phyloP scores from a whole-genome alignment of 2,113 vertebrate genomes.

The Ophthalmolycus amberensis region DNA sequence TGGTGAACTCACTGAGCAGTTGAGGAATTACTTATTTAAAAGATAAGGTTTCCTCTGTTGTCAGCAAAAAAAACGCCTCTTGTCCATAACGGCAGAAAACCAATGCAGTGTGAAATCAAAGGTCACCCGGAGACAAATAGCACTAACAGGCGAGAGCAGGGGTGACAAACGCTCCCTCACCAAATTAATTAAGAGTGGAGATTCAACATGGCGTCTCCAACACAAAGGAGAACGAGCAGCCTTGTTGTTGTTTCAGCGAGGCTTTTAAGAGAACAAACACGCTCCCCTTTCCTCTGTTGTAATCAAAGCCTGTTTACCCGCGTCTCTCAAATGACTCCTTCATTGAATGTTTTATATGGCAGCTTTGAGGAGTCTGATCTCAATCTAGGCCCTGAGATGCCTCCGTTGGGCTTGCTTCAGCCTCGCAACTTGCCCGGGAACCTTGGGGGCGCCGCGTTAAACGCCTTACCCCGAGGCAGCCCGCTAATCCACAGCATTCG shows the following conservation, averaged over 20 bases:
- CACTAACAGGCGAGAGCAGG: constrained; percentile 79
- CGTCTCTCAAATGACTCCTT: constrained; percentile 65
- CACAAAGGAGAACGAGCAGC: constrained; percentile 66
- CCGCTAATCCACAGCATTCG: constrained; percentile 76
- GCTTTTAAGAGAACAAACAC: constrained; percentile 70
- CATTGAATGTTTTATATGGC: constrained; percentile 76
- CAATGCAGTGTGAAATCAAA: constrained; percentile 87
- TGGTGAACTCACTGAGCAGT: constrained; percentile 83
- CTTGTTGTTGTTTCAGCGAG: constrained; percentile 66
- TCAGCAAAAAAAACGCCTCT: constrained; percentile 85
- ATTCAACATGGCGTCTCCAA: constrained; percentile 74
- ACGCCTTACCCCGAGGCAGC: constrained; percentile 72
- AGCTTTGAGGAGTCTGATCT: constrained; percentile 77
- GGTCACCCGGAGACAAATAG: constrained; percentile 85
- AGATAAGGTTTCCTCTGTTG: constrained; percentile 87
- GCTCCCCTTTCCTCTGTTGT: constrained; percentile 40
- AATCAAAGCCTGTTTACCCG: constrained; percentile 74
- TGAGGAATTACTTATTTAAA: constrained; percentile 89
- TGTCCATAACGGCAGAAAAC: constrained; percentile 83
- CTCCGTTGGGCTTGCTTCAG: constrained; percentile 58
- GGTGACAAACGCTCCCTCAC: constrained; percentile 76
- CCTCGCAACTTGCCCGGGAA: constrained; percentile 37
- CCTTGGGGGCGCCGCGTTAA: constrained; percentile 70
- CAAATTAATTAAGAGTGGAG: constrained; percentile 83
- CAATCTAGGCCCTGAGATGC: constrained; percentile 68